Conservation (phyloP, 2,797 vertebrate genomes). For the Scleropages formosus region DNA sequence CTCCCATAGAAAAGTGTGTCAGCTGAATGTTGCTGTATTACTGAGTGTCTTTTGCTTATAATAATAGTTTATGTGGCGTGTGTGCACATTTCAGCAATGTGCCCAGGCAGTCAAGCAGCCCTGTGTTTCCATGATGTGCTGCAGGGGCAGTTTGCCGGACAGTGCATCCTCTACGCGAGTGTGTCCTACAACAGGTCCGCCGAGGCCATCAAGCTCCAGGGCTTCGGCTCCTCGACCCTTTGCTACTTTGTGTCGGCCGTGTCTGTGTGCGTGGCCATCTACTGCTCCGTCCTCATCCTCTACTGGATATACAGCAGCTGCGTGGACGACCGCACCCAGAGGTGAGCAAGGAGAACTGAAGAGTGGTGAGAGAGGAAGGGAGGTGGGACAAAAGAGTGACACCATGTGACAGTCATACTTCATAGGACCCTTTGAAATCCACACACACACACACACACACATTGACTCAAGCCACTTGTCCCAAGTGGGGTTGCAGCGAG, state of each 20-base stretch:
- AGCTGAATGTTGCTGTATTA: too few species aligned
- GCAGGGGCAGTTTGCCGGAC: constrained; percentile 57
- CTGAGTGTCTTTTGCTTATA: too few species aligned
- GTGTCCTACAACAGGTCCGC: constrained; percentile 39
- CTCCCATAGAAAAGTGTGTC: neutral
- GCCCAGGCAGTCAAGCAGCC: neutral
- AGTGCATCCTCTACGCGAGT: constrained; percentile 58
- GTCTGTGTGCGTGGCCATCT: constrained; percentile 53
- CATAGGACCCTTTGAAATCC: too few species aligned
- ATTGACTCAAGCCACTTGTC: too few species aligned
- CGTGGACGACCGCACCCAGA: constrained; percentile 38
- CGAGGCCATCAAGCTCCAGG: constrained; percentile 36
- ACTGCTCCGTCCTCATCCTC: constrained; percentile 52
- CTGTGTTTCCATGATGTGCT: constrained; percentile 24
- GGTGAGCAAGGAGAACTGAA: constrained; percentile 32
- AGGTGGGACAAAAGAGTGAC: neutral
- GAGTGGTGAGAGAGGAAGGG: neutral
- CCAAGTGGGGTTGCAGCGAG: too few species aligned
- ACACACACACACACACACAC: too few species aligned
- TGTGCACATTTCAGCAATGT: neutral
- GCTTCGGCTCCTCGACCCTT: constrained; percentile 48
- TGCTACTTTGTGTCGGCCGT: constrained; percentile 55
- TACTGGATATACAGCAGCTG: constrained; percentile 56
- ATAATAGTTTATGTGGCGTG: too few species aligned
- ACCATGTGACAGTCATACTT: too few species aligned